A percentile compares a stretch with the other conserved stretches of the same genome.
Evolutionary conservation across 2,888 invertebrate species (phyloP).

Genomic region (Chesias legatella): DNA sequence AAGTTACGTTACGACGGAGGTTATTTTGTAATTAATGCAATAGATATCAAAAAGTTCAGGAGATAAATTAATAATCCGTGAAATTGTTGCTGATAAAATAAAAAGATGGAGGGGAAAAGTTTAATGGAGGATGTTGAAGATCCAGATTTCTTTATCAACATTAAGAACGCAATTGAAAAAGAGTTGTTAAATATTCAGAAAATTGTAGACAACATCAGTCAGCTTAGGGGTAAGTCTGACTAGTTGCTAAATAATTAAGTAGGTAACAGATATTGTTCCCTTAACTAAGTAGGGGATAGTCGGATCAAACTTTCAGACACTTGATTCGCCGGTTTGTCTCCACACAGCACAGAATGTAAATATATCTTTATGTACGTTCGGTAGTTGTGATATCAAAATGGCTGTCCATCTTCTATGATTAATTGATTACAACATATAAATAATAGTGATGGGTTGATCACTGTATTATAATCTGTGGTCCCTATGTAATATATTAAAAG

Average conservation of each 20-base stretch:
- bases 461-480: too few relatives aligned
- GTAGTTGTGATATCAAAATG: too few relatives aligned
- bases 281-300: too few relatives aligned
- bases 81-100: constrained; percentile 12
- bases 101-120: constrained; percentile 32
- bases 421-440: too few relatives aligned
- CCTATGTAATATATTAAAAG: too few relatives aligned
- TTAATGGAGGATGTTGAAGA: constrained; percentile 38
- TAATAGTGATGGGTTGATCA: too few relatives aligned
- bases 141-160: constrained; percentile 46
- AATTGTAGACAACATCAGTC: constrained; percentile 54
- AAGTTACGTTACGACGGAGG: constrained; percentile 23
- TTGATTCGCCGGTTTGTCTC: too few relatives aligned
- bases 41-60: constrained; percentile 15
- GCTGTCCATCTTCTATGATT: too few relatives aligned
- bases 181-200: constrained; percentile 57
- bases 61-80: constrained; percentile 9
- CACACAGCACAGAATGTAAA: too few relatives aligned
- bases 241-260: background rate
- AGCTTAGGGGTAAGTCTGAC: constrained; percentile 58
- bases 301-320: too few relatives aligned
- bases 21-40: constrained; percentile 16
- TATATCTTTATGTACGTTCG: too few relatives aligned
- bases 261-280: too few relatives aligned
- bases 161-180: constrained; percentile 47